Percentiles rank a stretch among this genome's conserved stretches.
phyloP scores from a whole-genome alignment of 1,140 invertebrate genomes.

The Ceratoteleas bidentatus region DNA sequence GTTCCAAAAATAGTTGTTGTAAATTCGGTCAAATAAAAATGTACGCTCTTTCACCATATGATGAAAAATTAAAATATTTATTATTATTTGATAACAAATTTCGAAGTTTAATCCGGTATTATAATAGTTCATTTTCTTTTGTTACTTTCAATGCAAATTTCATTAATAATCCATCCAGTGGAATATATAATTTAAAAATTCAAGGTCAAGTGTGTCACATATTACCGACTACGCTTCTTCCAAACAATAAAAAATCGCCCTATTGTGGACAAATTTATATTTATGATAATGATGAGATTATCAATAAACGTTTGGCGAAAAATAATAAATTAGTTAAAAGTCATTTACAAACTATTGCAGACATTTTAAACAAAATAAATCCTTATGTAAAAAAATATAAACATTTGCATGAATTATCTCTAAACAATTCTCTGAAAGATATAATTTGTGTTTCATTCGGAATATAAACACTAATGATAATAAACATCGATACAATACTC shows the following conservation, averaged over 20 bases:
- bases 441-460: slow-evolving; percentile 41
- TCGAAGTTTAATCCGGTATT: not conserved
- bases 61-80: slow-evolving; percentile 10
- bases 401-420: slow-evolving; percentile 31
- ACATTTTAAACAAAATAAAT: slow-evolving; percentile 19
- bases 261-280: slow-evolving; percentile 4
- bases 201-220: slow-evolving; percentile 2
- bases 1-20: not conserved
- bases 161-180: slow-evolving; percentile 6
- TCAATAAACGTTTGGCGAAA: slow-evolving; percentile 13
- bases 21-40: no score
- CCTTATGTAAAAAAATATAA: slow-evolving; percentile 45
- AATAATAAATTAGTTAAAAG: slow-evolving; percentile 37
- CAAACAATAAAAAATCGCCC: slow-evolving; percentile 12
- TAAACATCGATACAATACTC: slow-evolving; percentile 12
- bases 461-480: slow-evolving; percentile 1
- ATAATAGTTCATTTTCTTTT: slow-evolving; percentile 23
- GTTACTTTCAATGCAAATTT: slow-evolving; percentile 34
- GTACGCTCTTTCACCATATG: no score
- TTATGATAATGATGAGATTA: slow-evolving; percentile 21
- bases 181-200: slow-evolving; percentile 46
- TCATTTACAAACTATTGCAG: slow-evolving; percentile 21
- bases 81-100: slow-evolving; percentile 23
- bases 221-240: slow-evolving; percentile 8
- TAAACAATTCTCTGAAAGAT: slow-evolving; percentile 17